These are phyloP conservation scores for Blera fallax DNA, from an alignment of 2,888 invertebrate species.

Conservation along the genomic window DNA sequence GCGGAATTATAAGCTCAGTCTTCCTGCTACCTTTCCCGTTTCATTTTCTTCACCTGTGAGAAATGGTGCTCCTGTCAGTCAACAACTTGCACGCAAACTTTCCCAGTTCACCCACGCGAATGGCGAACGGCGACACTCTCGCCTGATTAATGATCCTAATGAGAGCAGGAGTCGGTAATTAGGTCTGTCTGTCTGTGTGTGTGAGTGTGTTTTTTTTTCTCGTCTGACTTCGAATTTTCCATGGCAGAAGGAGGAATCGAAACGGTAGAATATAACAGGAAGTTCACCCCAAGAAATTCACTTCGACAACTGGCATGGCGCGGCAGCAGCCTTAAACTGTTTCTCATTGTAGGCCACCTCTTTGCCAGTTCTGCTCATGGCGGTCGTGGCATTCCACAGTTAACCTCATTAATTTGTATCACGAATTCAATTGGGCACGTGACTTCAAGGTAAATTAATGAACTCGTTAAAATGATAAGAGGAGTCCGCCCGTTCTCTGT, in stretches of 20 bases:
- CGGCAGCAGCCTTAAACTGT: background rate
- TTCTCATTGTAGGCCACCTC: background rate
- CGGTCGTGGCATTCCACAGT: slow-evolving; percentile 27
- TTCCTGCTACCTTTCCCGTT: background rate
- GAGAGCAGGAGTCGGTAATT: slow-evolving; percentile 58
- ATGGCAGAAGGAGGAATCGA: background rate
- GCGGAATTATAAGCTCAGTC: slow-evolving; percentile 35
- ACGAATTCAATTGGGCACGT: slow-evolving; percentile 73
- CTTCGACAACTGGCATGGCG: slow-evolving; percentile 3
- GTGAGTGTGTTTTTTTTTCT: slow-evolving; percentile 5
- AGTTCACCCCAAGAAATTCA: slow-evolving; percentile 25
- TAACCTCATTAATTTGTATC: slow-evolving; percentile 72
- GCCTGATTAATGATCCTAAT: slow-evolving; percentile 68
- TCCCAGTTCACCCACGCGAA: slow-evolving; percentile 12
- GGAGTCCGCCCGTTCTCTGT: background rate
- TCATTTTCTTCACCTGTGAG: background rate
- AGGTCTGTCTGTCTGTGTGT: slow-evolving; percentile 40
- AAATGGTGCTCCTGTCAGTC: slow-evolving; percentile 18
- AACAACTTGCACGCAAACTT: slow-evolving; percentile 18
- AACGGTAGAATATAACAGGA: background rate
- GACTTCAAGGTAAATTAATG: slow-evolving; percentile 71
- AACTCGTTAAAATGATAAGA: slow-evolving; percentile 65
- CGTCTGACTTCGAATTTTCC: background rate
- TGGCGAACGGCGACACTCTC: slow-evolving; percentile 35
- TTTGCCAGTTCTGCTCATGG: background rate